Evolutionary conservation across 2,797 vertebrate species (phyloP), one percentile per base, ranked within the genome.

Genomic region (Sebastes kiyomatsui): DNA sequence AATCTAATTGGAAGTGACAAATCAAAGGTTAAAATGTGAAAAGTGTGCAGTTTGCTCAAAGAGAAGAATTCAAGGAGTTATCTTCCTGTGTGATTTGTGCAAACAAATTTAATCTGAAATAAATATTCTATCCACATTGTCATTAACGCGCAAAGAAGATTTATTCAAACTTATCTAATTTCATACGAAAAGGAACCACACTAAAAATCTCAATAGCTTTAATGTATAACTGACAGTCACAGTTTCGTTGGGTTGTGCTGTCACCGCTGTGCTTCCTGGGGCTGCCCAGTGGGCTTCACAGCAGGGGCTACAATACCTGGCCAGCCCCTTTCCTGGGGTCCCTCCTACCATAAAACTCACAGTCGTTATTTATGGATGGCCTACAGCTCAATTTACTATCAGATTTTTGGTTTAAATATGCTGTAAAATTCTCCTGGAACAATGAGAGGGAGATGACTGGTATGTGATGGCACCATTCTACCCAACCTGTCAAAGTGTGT

Each of bases 221-320:
- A 46, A 84, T 76, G 74, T 72, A 85, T 73, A 28, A 52, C 35
- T 59, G 60, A 72, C 35, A 28, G 42, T 75, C 55, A 23, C 52
- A 56, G 77, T 58, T 64, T 77, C 32, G 46, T 74, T 75, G 25
- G n/a, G 64, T 72, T 65, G 61, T 75, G 78, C 9, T 74, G 62
- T 61, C 65, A 66, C 74, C 33, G 6, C 56, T 84, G 74, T 64
- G 67, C n/a, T 52, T 85, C 81, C 23, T 16, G 55, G 79, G 71
- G 61, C 27, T 75, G 67, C 84, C 62, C 78, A 82, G 59, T 88
- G 81, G 81, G 72, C 52, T 23, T 90, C 91, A 81, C 90, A 90
- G 82, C 82, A 85, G 89, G 88, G 88, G 84, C 88, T 81, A 80
- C 81, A 90, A 87, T 83, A 92, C 85, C 85, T 71, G 75, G 28